Evolutionary conservation across 2,797 vertebrate species (phyloP).

Genomic region (Lacerta bilineata): DNA sequence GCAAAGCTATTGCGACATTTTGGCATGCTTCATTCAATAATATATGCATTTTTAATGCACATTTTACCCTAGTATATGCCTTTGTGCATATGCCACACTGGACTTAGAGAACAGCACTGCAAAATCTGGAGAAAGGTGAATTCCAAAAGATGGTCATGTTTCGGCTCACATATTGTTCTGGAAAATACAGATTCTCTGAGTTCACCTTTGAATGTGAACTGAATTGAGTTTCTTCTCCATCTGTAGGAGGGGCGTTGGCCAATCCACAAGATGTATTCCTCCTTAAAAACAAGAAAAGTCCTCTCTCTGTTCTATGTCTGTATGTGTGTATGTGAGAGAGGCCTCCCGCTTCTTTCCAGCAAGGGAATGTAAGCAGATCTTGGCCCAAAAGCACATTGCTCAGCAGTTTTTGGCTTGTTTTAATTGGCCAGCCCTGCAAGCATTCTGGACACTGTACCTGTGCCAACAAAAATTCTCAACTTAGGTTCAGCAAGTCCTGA

Average conservation of each 20-base stretch:
- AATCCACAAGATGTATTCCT: slow-evolving; percentile 61
- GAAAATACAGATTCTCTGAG: too few species aligned
- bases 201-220: too few species aligned
- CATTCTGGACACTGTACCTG: slow-evolving; percentile 79
- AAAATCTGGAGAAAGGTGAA: too few species aligned
- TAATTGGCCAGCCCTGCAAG: slow-evolving; percentile 83
- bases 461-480: slow-evolving; percentile 78
- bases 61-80: too few species aligned
- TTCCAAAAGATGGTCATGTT: neutral
- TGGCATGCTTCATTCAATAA: too few species aligned
- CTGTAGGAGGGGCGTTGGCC: too few species aligned
- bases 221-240: neutral
- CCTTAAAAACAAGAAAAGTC: slow-evolving; percentile 61
- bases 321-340: slow-evolving; percentile 50
- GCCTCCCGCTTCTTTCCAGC: slow-evolving; percentile 74
- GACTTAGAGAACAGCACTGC: neutral
- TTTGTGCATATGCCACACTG: neutral
- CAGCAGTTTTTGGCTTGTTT: slow-evolving; percentile 83
- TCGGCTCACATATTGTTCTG: too few species aligned
- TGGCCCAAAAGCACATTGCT: slow-evolving; percentile 75
- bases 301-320: slow-evolving; percentile 58
- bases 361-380: slow-evolving; percentile 80
- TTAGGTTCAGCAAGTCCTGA: slow-evolving; percentile 50
- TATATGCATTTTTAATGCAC: too few species aligned
- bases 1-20: too few species aligned